phyloP scores from a whole-genome alignment of 2,113 vertebrate genomes.

The Bucco capensis region DNA sequence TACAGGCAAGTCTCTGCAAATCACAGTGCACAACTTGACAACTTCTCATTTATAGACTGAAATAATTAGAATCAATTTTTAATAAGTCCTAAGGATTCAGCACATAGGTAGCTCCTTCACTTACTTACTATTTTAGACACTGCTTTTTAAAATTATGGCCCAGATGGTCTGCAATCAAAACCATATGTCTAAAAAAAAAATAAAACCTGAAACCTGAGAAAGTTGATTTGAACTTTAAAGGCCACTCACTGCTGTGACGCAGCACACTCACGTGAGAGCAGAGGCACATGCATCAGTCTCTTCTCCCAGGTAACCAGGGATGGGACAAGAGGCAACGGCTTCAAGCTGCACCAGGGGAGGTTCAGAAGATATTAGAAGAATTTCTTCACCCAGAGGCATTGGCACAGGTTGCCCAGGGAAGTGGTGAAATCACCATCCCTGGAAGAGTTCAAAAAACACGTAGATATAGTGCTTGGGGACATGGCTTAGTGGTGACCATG shows the following conservation, averaged over 20 bases:
- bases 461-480: no score
- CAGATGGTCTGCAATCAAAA: neutral
- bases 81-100: neutral
- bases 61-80: neutral
- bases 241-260: neutral
- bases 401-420: no score
- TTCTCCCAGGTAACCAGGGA: no score
- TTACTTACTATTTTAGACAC: neutral
- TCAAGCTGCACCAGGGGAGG: no score
- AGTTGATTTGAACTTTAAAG: neutral
- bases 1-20: neutral
- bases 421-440: no score
- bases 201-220: neutral
- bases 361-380: no score
- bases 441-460: no score
- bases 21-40: neutral
- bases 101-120: neutral
- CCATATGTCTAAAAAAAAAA: neutral
- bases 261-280: rapidly evolving
- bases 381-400: no score
- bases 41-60: neutral
- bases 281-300: neutral
- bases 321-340: no score
- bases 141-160: neutral
- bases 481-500: no score